phyloP scores from a whole-genome alignment of 2,113 vertebrate genomes.

The Cottus gobio region DNA sequence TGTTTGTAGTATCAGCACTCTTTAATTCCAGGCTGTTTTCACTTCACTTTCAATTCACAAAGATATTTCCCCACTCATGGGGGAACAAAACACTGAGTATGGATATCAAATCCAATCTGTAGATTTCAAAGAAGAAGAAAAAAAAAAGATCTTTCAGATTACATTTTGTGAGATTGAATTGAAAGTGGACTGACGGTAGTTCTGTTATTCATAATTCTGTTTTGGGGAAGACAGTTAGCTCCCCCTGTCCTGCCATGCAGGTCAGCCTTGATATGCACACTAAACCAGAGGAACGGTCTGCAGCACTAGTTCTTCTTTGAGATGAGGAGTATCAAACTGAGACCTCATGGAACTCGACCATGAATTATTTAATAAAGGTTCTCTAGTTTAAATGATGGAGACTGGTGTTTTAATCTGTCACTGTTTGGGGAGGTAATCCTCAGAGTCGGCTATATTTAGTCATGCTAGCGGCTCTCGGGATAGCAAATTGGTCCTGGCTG shows the following conservation, averaged over 20 bases:
- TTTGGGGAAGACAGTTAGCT: constrained; percentile 60
- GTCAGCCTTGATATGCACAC: constrained; percentile 79
- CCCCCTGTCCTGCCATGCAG: constrained; percentile 80
- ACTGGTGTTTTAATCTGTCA: constrained; percentile 60
- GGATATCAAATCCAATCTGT: not conserved
- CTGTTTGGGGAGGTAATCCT: not conserved
- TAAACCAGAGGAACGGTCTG: constrained; percentile 66
- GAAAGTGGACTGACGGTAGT: constrained; percentile 57
- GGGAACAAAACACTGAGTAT: not conserved
- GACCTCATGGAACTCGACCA: constrained; percentile 76
- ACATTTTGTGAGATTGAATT: constrained; percentile 38
- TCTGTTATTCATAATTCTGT: constrained; percentile 57
- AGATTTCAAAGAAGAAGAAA: not conserved
- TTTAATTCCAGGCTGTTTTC: constrained; percentile 41
- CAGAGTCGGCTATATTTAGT: not conserved
- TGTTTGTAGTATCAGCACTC: constrained; percentile 57
- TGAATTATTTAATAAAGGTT: constrained; percentile 83
- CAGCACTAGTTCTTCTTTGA: constrained; percentile 65
- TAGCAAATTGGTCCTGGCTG: not conserved
- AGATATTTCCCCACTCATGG: not conserved
- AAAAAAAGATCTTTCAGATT: not conserved
- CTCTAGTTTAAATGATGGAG: constrained; percentile 74
- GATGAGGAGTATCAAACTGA: constrained; percentile 74
- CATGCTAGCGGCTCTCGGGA: not conserved
- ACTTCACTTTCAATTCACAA: constrained; percentile 32